Base-by-base conservation (phyloP, 2,797 vertebrate species). In the Corythornis leucogaster region DNA sequence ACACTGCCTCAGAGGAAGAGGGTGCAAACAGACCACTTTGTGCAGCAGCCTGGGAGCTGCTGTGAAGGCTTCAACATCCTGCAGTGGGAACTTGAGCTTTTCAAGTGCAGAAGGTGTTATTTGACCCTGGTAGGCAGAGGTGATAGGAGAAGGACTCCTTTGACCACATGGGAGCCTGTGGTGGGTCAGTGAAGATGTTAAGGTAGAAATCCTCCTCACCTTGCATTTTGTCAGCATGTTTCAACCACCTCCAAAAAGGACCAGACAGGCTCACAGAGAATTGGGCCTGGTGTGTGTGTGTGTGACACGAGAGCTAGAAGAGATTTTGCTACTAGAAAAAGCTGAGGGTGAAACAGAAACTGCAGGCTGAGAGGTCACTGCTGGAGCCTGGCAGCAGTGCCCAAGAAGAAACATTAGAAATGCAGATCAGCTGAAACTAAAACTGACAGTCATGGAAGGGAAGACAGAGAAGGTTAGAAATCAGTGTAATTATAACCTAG, bases 271-370 rank as follows among this genome's bases (percentile, higher is more conserved):
- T 62, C 24, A 20, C 28, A 20, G 40, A 66, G 42, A 75, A 17
- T 8, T 58, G 33, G 33, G 19, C 46, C 69, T 38, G 33, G 31
- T n/a, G 18, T 0, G 0, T 24, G 33, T 33, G 33, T 33, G 30
- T 42, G 53, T 63, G 45, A 51, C 3, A 1, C 7, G 25, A 53
- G 28, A 62, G 20, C 18, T 75, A 35, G 81, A 43, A 94, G 82
- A 85, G 70, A 90, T 93, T 88, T 90, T 92, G 61, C 67, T 92
- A 46, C 40, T 42, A 76, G 31, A 25, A 33, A 77, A 89, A 91
- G 18, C 80, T 90, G 58, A 62, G 19, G 74, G 63, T 89, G 77
- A 85, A 93, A 80, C 40, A 86, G 84, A 70, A 94, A 76, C 80
- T 17, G 21, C 16, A 68, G 38, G 30, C 59, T 83, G 70, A 80